These are phyloP conservation scores for Fragum whitleyi DNA, from an alignment of 2,888 invertebrate genomes.

Conservation along the genomic window DNA sequence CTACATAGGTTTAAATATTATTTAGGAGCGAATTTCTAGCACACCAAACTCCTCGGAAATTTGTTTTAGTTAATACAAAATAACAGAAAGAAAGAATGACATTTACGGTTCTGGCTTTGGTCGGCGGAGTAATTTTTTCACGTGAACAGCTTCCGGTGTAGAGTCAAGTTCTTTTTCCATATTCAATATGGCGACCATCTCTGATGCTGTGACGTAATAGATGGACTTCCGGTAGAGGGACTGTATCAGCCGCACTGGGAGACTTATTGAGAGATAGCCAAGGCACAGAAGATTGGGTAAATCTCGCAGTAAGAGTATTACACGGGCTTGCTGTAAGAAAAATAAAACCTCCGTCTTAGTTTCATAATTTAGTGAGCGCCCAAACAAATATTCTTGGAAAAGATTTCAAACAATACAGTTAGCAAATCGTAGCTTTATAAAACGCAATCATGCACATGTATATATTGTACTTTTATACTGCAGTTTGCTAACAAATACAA, in stretches of 20 bases:
- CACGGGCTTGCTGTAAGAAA: conserved; percentile 40
- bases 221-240: conserved; percentile 41
- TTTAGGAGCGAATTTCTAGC: too few species aligned
- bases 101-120: conserved; percentile 42
- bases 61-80: too few species aligned
- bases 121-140: conserved; percentile 37
- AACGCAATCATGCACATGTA: too few species aligned
- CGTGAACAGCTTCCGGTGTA: conserved; percentile 47
- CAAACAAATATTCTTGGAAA: too few species aligned
- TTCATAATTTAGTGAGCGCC: too few species aligned
- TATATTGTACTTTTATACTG: too few species aligned
- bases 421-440: too few species aligned
- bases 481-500: too few species aligned
- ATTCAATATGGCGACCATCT: conserved; percentile 50
- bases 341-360: conserved; percentile 16
- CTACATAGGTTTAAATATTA: too few species aligned
- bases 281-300: conserved; percentile 71
- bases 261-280: conserved; percentile 68
- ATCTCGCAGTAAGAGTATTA: conserved; percentile 45
- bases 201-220: conserved; percentile 27
- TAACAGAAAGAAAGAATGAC: too few species aligned
- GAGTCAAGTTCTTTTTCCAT: conserved; percentile 37
- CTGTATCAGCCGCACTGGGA: conserved; percentile 63
- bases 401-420: too few species aligned
- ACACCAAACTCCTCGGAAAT: too few species aligned